Evolutionary conservation across 1,140 invertebrate genomes (phyloP).

Genomic region (Neodiprion virginianus): DNA sequence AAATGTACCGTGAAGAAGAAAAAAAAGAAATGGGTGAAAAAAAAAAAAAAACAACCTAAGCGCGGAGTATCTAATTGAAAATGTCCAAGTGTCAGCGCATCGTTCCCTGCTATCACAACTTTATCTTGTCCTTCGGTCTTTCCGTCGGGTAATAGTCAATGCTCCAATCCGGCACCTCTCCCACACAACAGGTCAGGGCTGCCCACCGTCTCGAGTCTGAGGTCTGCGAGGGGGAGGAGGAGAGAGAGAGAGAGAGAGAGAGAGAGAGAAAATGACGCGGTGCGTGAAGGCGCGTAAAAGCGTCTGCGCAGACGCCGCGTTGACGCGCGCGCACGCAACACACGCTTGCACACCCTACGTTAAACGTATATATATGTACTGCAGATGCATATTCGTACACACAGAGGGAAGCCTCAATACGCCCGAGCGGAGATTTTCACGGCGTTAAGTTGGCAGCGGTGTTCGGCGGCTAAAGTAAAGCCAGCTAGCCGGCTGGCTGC

Average conservation of each 20-base stretch:
- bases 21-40: too few relatives aligned
- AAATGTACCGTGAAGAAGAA: too few relatives aligned
- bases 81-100: too few relatives aligned
- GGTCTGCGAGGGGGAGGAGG: neutral
- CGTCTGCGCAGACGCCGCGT: neutral
- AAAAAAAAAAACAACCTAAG: too few relatives aligned
- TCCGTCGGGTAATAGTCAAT: neutral
- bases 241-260: neutral
- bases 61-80: too few relatives aligned
- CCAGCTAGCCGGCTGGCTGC: slow-evolving; percentile 27
- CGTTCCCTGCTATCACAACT: too few relatives aligned
- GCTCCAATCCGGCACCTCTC: neutral
- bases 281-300: slow-evolving; percentile 14
- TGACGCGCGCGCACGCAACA: too few relatives aligned
- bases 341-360: too few relatives aligned
- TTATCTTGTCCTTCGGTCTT: neutral
- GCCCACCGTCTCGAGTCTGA: neutral
- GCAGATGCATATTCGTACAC: too few relatives aligned
- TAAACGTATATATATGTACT: too few relatives aligned
- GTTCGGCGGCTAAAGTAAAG: neutral
- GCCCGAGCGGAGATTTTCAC: neutral
- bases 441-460: slow-evolving; percentile 22
- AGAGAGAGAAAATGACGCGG: slow-evolving; percentile 12
- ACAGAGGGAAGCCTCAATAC: too few relatives aligned
- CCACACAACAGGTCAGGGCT: neutral